A percentile compares a stretch with the other conserved stretches of the same genome.
Conservation (phyloP, 2,113 vertebrate species). For the Microcebus griseorufus region DNA sequence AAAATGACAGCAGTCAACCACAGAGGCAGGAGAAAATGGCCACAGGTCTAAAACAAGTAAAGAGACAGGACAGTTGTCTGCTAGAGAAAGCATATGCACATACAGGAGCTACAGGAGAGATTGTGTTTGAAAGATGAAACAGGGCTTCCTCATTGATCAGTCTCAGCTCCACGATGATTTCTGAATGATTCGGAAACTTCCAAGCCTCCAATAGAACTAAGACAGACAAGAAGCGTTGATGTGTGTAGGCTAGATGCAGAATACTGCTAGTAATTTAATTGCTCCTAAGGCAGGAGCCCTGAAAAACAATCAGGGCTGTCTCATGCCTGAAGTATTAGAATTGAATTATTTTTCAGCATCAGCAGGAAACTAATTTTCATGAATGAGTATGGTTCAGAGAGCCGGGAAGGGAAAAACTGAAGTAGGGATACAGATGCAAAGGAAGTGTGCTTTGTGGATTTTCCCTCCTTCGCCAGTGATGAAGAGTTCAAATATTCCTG, state of each 20-base stretch:
- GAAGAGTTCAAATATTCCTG: slow-evolving; percentile 22
- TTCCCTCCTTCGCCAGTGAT: not conserved
- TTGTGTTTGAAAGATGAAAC: slow-evolving; percentile 17
- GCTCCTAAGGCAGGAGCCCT: slow-evolving; percentile 42
- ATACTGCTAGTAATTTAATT: slow-evolving; percentile 43
- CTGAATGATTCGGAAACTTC: not conserved
- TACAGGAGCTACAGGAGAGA: not conserved
- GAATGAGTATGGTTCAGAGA: not conserved
- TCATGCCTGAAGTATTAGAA: slow-evolving; percentile 42
- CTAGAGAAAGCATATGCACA: not conserved
- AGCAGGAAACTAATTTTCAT: slow-evolving; percentile 48
- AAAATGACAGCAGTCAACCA: not conserved
- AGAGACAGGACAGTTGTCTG: not conserved
- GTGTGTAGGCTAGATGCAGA: slow-evolving; percentile 14
- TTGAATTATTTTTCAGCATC: slow-evolving; percentile 52
- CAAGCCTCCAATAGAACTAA: slow-evolving; percentile 20
- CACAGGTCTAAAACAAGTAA: not conserved
- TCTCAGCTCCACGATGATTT: not conserved
- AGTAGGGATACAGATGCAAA: not conserved
- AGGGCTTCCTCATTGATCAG: not conserved
- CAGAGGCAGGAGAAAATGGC: not conserved
- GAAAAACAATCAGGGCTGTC: slow-evolving; percentile 53
- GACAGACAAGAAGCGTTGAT: not conserved
- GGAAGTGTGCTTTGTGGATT: slow-evolving; percentile 24
- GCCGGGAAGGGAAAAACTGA: not conserved